These are phyloP conservation scores for Acipenser transmontanus DNA, from an alignment of 2,797 vertebrate species.

Conservation along the genomic window DNA sequence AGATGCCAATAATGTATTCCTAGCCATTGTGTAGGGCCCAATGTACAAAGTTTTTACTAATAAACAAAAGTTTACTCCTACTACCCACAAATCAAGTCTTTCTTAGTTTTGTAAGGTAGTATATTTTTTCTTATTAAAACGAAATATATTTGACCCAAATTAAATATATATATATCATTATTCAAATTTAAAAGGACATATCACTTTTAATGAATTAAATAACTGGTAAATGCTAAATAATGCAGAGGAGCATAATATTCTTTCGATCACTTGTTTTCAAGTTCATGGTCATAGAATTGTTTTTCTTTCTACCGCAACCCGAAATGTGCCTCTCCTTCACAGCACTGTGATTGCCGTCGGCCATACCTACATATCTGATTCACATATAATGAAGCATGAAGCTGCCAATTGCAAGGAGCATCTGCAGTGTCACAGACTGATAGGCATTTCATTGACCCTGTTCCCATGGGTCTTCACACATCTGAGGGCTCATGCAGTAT, in stretches of 20 bases:
- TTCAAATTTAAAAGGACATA: too few species aligned
- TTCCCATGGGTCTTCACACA: conserved; percentile 53
- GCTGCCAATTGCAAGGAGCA: conserved; percentile 73
- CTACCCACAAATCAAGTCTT: too few species aligned
- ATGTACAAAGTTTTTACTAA: too few species aligned
- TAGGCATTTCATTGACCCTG: conserved; percentile 78
- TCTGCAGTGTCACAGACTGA: conserved; percentile 80
- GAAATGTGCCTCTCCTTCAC: conserved; percentile 39
- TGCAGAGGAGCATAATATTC: conserved; percentile 15
- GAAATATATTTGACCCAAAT: too few species aligned
- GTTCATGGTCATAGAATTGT: conserved; percentile 43
- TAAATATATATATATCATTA: too few species aligned
- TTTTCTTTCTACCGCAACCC: conserved; percentile 33
- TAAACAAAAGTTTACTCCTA: too few species aligned
- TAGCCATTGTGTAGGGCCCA: too few species aligned
- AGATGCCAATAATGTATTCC: too few species aligned
- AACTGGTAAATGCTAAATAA: too few species aligned
- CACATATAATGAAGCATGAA: conserved; percentile 78
- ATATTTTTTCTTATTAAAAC: too few species aligned
- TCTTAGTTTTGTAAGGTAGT: too few species aligned
- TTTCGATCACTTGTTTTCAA: conserved; percentile 34
- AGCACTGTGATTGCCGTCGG: conserved; percentile 58
- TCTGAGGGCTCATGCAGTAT: conserved; percentile 67
- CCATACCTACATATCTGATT: conserved; percentile 71
- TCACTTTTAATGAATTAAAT: too few species aligned